Evolutionary conservation across 2,888 invertebrate species (phyloP).

Genomic region (Papilio demoleus): DNA sequence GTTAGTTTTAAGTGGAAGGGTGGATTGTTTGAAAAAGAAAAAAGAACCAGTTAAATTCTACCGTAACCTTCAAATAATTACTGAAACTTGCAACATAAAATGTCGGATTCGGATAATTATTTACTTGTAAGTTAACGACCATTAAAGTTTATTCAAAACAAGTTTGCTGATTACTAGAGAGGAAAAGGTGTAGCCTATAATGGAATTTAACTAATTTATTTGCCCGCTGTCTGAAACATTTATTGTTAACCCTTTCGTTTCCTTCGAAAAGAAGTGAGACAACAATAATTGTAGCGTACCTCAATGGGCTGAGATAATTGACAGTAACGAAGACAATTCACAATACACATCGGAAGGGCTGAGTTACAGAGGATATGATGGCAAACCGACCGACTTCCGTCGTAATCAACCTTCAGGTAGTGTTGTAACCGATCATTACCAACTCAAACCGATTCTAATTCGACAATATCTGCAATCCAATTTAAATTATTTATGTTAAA

Average conservation of each 20-base stretch:
- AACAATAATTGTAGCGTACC: neutral
- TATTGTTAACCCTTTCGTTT: neutral
- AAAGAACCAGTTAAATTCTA: neutral
- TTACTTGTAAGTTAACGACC: neutral
- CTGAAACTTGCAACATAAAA: neutral
- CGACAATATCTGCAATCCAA: too few species aligned
- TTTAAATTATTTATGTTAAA: too few species aligned
- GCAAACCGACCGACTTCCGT: slow-evolving; percentile 12
- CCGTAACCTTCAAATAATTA: neutral
- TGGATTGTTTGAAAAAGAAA: slow-evolving; percentile 9
- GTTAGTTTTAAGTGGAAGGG: slow-evolving; percentile 16
- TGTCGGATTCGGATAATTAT: neutral
- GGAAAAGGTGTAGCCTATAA: neutral
- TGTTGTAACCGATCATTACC: neutral
- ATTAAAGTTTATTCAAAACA: neutral
- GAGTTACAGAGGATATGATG: slow-evolving; percentile 15
- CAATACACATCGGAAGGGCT: neutral
- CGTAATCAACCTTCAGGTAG: neutral
- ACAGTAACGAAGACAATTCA: too few species aligned
- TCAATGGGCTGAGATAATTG: neutral
- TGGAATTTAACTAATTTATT: neutral
- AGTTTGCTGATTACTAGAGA: neutral
- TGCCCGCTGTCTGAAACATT: neutral
- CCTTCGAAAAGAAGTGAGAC: neutral
- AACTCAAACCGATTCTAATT: neutral